phyloP scores from a whole-genome alignment of 2,888 invertebrate genomes.

The Netelia virgata region DNA sequence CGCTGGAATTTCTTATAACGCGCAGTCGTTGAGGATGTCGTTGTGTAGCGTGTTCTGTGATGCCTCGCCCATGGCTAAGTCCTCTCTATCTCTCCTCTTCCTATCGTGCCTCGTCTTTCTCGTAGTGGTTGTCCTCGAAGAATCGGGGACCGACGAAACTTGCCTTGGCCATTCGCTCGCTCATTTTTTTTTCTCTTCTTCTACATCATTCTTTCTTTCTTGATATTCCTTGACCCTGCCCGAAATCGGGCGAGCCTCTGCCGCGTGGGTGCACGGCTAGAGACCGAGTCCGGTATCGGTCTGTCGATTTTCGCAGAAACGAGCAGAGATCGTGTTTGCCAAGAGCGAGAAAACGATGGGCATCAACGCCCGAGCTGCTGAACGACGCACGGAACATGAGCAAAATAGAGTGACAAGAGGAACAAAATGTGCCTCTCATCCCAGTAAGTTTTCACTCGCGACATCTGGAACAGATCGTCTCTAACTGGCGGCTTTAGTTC shows the following conservation, averaged over 20 bases:
- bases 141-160: slow-evolving; percentile 46
- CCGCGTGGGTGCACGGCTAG: slow-evolving; percentile 60
- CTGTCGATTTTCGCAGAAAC: slow-evolving; percentile 30
- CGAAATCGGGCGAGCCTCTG: slow-evolving; percentile 54
- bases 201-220: neutral
- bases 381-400: slow-evolving; percentile 22
- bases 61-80: slow-evolving; percentile 65
- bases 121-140: slow-evolving; percentile 44
- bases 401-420: slow-evolving; percentile 40
- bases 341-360: slow-evolving; percentile 46
- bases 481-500: slow-evolving; percentile 64
- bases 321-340: slow-evolving; percentile 37
- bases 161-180: neutral
- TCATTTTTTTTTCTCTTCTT: neutral
- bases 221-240: slow-evolving; percentile 22
- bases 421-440: slow-evolving; percentile 40
- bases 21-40: slow-evolving; percentile 57
- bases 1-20: slow-evolving; percentile 65
- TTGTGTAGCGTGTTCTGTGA: slow-evolving; percentile 23
- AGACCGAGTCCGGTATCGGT: slow-evolving; percentile 50
- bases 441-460: slow-evolving; percentile 71
- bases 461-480: slow-evolving; percentile 75
- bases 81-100: slow-evolving; percentile 9
- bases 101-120: slow-evolving; percentile 17
- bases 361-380: slow-evolving; percentile 39